Percentiles rank a stretch among this genome's conserved stretches.
These are phyloP conservation scores for Gryllus longicercus DNA, from an alignment of 2,888 invertebrate species.

Conservation along the genomic window DNA sequence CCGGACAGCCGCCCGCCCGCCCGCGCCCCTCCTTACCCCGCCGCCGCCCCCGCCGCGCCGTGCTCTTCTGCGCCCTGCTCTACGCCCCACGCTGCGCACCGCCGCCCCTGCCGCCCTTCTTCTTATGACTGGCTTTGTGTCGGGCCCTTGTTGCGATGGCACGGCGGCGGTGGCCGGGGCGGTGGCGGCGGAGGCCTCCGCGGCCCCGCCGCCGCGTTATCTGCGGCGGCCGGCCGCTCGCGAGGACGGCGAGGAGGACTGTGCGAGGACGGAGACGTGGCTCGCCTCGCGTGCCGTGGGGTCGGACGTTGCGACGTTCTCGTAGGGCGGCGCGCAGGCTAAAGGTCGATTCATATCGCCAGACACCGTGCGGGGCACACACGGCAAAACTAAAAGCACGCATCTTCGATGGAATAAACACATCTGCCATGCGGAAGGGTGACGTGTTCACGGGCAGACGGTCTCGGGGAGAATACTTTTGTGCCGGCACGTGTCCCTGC, in stretches of 20 bases:
- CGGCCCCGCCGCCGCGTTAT: background rate
- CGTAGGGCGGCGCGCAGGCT: no score
- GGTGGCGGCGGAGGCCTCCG: background rate
- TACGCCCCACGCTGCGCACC: background rate
- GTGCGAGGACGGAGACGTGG: background rate
- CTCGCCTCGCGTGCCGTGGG: background rate
- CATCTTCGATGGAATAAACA: no score
- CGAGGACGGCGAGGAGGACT: background rate
- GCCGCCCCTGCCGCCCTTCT: background rate
- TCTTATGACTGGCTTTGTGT: conserved; percentile 17
- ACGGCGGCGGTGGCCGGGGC: background rate
- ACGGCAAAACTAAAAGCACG: no score
- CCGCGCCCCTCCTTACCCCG: background rate
- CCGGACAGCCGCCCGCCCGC: background rate
- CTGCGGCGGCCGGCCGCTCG: background rate
- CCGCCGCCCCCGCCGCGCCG: background rate
- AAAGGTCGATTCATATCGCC: no score
- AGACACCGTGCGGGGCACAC: no score
- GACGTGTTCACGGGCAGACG: no score
- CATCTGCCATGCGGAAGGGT: no score
- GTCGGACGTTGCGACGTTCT: no score
- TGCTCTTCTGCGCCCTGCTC: background rate
- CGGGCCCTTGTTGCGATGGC: background rate
- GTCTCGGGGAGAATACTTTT: no score
- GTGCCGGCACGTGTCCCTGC: no score